Conservation (phyloP, 2,797 vertebrate species). For the Cirrhinus molitorella region DNA sequence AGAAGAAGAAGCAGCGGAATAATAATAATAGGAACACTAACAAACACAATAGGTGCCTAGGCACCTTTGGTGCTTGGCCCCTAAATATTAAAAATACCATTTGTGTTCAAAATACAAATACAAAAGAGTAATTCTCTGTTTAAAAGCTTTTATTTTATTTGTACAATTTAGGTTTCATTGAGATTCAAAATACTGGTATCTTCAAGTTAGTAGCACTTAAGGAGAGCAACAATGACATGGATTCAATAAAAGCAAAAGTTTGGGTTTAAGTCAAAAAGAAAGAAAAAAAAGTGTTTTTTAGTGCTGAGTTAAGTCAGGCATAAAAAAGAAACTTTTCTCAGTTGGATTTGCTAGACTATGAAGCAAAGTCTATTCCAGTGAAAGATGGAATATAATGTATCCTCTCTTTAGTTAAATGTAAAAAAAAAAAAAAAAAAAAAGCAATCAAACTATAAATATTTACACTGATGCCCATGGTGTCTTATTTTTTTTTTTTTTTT, state of each 20-base stretch:
- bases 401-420: neutral
- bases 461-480: neutral
- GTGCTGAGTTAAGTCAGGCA: neutral
- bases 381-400: neutral
- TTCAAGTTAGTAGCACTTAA: neutral
- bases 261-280: neutral
- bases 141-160: neutral
- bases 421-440: neutral
- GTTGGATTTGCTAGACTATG: neutral
- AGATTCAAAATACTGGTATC: slow-evolving; percentile 7
- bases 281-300: neutral
- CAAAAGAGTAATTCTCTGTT: neutral
- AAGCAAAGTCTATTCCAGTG: slow-evolving; percentile 5
- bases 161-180: neutral
- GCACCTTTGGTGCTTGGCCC: no score
- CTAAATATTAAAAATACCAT: neutral
- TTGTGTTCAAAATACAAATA: neutral
- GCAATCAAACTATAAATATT: neutral
- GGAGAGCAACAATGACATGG: neutral
- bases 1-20: no score
- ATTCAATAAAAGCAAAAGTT: neutral
- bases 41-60: no score
- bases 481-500: no score
- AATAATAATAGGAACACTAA: no score
- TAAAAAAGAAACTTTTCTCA: neutral